Percentiles rank a stretch among this genome's conserved stretches.
Conservation (phyloP, 1,140 invertebrate species). For the Diplogasteroides magnus region DNA sequence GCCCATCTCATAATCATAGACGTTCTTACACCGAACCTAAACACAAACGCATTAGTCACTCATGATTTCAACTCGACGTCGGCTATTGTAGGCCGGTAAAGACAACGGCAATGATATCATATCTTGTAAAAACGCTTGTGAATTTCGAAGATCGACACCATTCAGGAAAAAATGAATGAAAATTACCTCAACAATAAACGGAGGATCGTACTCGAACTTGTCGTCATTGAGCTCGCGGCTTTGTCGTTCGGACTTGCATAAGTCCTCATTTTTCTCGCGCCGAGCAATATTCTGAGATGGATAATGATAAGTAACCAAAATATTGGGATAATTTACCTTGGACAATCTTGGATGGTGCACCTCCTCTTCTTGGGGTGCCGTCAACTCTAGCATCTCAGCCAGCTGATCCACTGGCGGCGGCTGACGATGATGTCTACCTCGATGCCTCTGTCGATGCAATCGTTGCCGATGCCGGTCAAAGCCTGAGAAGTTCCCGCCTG, state of each 20-base stretch:
- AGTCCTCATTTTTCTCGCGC: conserved; percentile 14
- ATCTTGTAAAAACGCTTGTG: too few relatives aligned
- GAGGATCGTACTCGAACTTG: conserved; percentile 23
- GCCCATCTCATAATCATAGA: not conserved
- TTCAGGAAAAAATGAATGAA: too few relatives aligned
- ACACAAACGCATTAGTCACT: too few relatives aligned
- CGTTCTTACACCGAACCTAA: too few relatives aligned
- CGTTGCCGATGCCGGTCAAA: not conserved
- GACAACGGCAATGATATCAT: too few relatives aligned
- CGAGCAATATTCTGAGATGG: not conserved
- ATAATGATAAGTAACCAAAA: not conserved
- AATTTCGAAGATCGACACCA: too few relatives aligned
- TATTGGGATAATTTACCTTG: not conserved
- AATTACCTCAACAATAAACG: conserved; percentile 28
- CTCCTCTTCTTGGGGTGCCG: not conserved
- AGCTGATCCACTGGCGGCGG: not conserved
- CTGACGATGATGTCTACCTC: not conserved
- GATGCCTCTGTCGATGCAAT: not conserved
- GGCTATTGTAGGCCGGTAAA: too few relatives aligned
- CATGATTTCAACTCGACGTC: too few relatives aligned
- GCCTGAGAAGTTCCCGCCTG: not conserved
- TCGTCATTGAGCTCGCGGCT: conserved; percentile 6
- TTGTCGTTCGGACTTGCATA: conserved; percentile 4
- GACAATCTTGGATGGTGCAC: not conserved
- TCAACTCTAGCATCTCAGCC: not conserved